These are phyloP conservation scores for Drosophila orosa DNA, from an alignment of 1,140 invertebrate species.

Conservation along the genomic window DNA sequence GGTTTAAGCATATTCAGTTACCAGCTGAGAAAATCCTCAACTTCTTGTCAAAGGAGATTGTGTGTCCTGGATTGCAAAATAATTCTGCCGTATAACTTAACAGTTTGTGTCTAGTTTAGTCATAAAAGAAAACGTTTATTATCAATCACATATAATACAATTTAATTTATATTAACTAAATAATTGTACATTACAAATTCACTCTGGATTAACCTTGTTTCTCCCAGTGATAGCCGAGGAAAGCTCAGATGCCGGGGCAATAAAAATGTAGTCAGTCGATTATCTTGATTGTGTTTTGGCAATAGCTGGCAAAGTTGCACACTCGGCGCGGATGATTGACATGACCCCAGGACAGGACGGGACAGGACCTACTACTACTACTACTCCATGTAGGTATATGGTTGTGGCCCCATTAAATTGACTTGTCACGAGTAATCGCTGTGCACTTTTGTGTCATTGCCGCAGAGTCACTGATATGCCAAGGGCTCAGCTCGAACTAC, in stretches of 20 bases:
- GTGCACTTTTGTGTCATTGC: conserved; percentile 57
- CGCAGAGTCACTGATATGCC: conserved; percentile 36
- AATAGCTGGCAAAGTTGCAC: conserved; percentile 33
- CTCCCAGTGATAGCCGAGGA: neutral
- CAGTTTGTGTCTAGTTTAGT: neutral
- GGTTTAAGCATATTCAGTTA: neutral
- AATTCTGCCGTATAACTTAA: neutral
- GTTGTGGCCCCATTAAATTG: conserved; percentile 56
- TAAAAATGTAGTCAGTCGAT: conserved; percentile 36
- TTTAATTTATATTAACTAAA: neutral
- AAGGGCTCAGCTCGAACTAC: conserved; percentile 19
- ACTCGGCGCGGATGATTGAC: conserved; percentile 39
- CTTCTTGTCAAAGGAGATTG: neutral
- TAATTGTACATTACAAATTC: neutral
- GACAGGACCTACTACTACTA: conserved; percentile 9
- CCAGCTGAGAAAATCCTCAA: neutral
- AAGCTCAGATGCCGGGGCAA: conserved; percentile 3
- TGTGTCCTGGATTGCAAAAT: no score
- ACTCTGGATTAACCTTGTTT: neutral
- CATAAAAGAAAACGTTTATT: neutral
- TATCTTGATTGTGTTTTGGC: conserved; percentile 41
- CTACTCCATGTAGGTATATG: conserved; percentile 26
- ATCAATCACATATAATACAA: neutral
- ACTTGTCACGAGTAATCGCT: conserved; percentile 62
- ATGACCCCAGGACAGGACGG: conserved; percentile 22